Evolutionary conservation across 2,797 vertebrate genomes (phyloP), one percentile per base, ranked within the genome.

Genomic region (Helarctos malayanus): DNA sequence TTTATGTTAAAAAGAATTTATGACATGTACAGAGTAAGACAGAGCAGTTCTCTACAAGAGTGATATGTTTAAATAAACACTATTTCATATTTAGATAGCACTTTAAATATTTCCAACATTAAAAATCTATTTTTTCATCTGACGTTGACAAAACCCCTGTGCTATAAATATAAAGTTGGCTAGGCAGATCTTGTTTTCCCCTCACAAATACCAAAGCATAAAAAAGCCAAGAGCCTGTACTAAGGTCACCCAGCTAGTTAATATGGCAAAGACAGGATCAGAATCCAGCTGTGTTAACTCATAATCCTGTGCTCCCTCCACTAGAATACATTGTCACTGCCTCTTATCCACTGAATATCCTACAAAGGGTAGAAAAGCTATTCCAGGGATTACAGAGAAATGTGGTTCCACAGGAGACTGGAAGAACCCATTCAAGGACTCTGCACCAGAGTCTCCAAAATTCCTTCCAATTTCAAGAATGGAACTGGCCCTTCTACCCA

Each of bases 371-470:
- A 32, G 61, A 78, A 84, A 75, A 80, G 54, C 47, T 18, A 65
- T 57, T 65, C 19, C 57, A 73, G 45, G 45, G 27, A 63, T 68
- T 73, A 80, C 35, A 71, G 56, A 61, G 81, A 92, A 75, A 87
- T 21, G 23, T 8, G 7, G 61, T 69, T 85, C 13, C 61, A 59
- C 3, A 59, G 65, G 75, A 75, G 15, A 41, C 5, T 75, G 38
- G 49, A 65, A 80, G 38, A 21, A 69, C 35, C 45, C 84, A 83
- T 25, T 68, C 83, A 78, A 63, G 15, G 38, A 29, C 5, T 15
- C 13, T 29, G 21, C 35, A 65, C 65, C 75, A 29, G 54, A 52
- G 88, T 57, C 76, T 94, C 84, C n/a, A 93, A 96, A 96, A 79
- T 71, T 61, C 57, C 68, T 90, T 90, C 47, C 59, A 47, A 57